phyloP scores from a whole-genome alignment of 2,113 vertebrate species.

The Mustela lutreola region DNA sequence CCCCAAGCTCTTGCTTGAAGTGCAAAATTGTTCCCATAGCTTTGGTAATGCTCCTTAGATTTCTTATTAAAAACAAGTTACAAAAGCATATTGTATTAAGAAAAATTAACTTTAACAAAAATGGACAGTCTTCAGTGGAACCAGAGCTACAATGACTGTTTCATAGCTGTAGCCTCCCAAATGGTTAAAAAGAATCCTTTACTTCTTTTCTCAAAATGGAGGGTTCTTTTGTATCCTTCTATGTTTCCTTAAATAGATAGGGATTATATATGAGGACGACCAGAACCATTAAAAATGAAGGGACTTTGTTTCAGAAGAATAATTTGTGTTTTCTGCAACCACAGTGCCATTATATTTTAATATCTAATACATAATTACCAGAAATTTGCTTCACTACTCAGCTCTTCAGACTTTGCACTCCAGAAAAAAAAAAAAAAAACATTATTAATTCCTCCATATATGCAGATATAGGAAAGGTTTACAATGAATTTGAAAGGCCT shows the following conservation, averaged over 20 bases:
- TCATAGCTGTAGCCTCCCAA: slow-evolving; percentile 23
- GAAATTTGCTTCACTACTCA: neutral
- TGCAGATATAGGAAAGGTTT: neutral
- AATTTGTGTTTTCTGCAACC: slow-evolving; percentile 35
- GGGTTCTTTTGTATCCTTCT: slow-evolving; percentile 2
- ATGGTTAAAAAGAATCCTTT: neutral
- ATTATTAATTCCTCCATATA: neutral
- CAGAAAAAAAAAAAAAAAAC: neutral
- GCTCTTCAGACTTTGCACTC: neutral
- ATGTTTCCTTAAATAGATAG: neutral
- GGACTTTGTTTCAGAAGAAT: slow-evolving; percentile 38
- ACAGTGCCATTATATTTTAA: neutral
- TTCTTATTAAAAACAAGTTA: slow-evolving; percentile 64
- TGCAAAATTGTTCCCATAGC: slow-evolving; percentile 71
- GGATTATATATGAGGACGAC: slow-evolving; percentile 41
- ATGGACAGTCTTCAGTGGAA: neutral
- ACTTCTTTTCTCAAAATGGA: slow-evolving; percentile 44
- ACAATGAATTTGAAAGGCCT: neutral
- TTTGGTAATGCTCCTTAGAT: slow-evolving; percentile 54
- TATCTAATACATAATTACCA: neutral
- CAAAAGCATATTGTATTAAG: neutral
- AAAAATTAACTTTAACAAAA: slow-evolving; percentile 62
- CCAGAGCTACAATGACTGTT: neutral
- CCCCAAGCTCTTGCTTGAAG: slow-evolving; percentile 60
- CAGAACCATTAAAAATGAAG: slow-evolving; percentile 70